Evolutionary conservation across 1,140 invertebrate species (phyloP), one percentile per base, ranked within the genome.

Genomic region (Drosophila rhopaloa): DNA sequence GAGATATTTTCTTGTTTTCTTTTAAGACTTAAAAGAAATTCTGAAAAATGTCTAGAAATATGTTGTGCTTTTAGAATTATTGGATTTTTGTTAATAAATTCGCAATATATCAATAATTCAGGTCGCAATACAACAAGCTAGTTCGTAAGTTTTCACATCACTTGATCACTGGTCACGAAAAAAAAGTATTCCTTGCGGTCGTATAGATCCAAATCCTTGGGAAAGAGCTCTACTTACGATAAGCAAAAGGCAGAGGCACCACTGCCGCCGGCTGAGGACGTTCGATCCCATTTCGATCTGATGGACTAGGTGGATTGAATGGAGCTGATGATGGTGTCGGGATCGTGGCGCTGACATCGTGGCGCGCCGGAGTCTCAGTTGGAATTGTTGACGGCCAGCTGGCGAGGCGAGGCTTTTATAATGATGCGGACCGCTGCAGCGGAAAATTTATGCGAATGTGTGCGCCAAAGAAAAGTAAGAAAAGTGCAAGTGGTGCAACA

Each of bases 381-480:
- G 71, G 73, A 74, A 85, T 91, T 91, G 89, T 89, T 82, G 75
- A 75, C 79, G 74, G 27, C 73, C 67, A 79, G 75, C 71, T 74
- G 70, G 68, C 48, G 47, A 70, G 53, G 54, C 47, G 80, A 51
- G 76, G 81, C 89, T 91, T 91, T 91, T 91, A 91, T 91, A 91
- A 91, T 84, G 59, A 77, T 65, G 67, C 72, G 48, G 41, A 40
- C 67, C 82, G 86, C 60, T 61, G 79, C 85, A 86, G 86, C 86
- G 86, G 79, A 91, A 86, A 90, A 90, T 89, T 84, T 89, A 89
- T 89, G 84, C 84, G 84, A 81, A 81, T 81, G 61, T 77, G 54
- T 46, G 56, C 29, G 48, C 62, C 37, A 65, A 85, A 71, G 73
- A 76, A 74, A 79, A 74, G 56, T 57, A 43, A 44, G 47, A 48